A percentile compares a stretch with the other conserved stretches of the same genome.
These are phyloP conservation scores for Rhabdomys pumilio DNA, from an alignment of 2,797 vertebrate genomes.

Conservation along the genomic window DNA sequence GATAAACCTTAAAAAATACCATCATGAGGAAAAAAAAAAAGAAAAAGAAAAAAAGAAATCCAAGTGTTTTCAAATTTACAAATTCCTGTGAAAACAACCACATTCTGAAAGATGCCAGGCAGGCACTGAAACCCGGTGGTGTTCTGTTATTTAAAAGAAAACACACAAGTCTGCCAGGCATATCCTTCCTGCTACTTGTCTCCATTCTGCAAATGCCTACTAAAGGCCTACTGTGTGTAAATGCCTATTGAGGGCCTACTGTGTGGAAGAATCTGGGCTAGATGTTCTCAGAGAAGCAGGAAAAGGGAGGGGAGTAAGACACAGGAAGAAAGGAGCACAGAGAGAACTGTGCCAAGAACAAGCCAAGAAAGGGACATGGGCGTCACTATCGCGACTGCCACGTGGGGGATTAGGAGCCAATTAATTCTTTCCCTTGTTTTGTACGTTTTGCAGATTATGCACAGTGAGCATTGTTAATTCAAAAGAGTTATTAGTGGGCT, in stretches of 20 bases:
- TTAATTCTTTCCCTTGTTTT: conserved; percentile 6
- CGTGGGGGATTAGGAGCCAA: background rate
- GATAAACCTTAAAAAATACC: too few species aligned
- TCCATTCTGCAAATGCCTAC: background rate
- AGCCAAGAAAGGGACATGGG: background rate
- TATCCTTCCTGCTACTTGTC: background rate
- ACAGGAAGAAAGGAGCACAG: background rate
- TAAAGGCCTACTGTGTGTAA: background rate
- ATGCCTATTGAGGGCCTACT: background rate
- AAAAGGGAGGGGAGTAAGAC: background rate
- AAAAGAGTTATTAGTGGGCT: background rate
- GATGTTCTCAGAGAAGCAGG: background rate
- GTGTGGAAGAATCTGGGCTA: background rate
- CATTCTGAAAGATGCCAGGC: background rate
- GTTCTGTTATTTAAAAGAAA: background rate
- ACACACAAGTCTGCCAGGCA: background rate
- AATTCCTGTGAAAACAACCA: conserved; percentile 33
- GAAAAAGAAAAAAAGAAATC: background rate
- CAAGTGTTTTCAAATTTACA: background rate
- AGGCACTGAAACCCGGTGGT: background rate
- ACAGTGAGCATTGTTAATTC: background rate
- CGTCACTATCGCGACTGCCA: too few species aligned
- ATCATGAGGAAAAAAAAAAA: background rate
- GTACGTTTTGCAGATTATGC: conserved; percentile 28
- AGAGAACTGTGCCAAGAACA: background rate